Conservation (phyloP, 37 sponge, comb jelly and placozoan species). For the Haliclona indistincta region DNA sequence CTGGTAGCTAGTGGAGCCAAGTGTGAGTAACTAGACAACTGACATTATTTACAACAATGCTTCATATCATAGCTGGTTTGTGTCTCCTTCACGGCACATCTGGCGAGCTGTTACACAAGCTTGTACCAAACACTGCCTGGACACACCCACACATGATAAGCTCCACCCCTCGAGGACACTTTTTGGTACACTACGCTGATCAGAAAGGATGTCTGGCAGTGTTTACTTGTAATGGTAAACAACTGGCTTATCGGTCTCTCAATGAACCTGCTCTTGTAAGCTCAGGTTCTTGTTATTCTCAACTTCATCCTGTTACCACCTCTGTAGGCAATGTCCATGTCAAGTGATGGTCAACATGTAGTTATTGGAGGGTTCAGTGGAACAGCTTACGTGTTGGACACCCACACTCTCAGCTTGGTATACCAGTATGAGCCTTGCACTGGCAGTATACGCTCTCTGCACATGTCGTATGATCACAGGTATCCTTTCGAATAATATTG, state of each 20-base stretch:
- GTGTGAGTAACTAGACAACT: slow-evolving; percentile 30
- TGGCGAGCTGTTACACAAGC: slow-evolving; percentile 69
- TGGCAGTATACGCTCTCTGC: slow-evolving; percentile 65
- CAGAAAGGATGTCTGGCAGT: slow-evolving; percentile 73
- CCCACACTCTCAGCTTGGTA: slow-evolving; percentile 38
- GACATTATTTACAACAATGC: not conserved
- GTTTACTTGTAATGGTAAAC: slow-evolving; percentile 74
- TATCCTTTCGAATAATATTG: slow-evolving; percentile 3
- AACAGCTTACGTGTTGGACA: slow-evolving; percentile 29
- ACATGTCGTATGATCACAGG: slow-evolving; percentile 67
- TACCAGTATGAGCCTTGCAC: slow-evolving; percentile 27
- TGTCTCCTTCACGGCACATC: slow-evolving; percentile 48
- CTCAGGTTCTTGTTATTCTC: not conserved
- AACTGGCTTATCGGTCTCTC: slow-evolving; percentile 32
- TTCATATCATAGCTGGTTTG: slow-evolving; percentile 33
- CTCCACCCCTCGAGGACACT: slow-evolving; percentile 48
- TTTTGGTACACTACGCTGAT: slow-evolving; percentile 79
- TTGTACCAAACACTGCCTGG: slow-evolving; percentile 25
- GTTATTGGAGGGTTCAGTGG: slow-evolving; percentile 73
- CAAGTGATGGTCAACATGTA: slow-evolving; percentile 57
- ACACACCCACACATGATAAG: slow-evolving; percentile 47
- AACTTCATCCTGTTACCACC: slow-evolving; percentile 1
- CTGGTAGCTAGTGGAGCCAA: slow-evolving; percentile 86
- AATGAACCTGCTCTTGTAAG: slow-evolving; percentile 56
- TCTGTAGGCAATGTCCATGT: slow-evolving; percentile 55